Conservation (phyloP, 2,888 invertebrate genomes). For the Graphium colonna region DNA sequence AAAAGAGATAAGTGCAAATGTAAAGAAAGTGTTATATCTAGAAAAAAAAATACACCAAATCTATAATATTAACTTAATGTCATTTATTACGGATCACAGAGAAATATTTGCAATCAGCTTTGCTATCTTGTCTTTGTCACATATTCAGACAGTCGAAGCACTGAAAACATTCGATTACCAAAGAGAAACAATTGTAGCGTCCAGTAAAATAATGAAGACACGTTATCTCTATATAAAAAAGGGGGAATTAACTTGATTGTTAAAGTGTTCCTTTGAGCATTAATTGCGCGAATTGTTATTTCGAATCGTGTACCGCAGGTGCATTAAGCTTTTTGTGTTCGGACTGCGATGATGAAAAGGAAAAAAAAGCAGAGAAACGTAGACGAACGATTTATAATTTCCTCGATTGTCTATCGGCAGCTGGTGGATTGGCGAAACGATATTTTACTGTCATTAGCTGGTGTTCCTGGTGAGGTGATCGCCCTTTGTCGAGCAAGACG, state of each 20-base stretch:
- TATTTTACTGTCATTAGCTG: slow-evolving; percentile 54
- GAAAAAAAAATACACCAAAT: too few species aligned
- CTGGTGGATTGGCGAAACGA: slow-evolving; percentile 43
- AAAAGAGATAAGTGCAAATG: too few species aligned
- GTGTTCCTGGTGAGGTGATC: slow-evolving; percentile 27
- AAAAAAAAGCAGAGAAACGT: background rate
- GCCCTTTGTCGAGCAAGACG: slow-evolving; percentile 50
- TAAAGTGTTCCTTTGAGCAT: slow-evolving; percentile 9
- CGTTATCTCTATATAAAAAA: slow-evolving; percentile 4
- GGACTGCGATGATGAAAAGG: background rate
- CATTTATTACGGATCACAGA: too few species aligned
- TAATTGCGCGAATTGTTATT: slow-evolving; percentile 13
- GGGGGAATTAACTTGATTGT: slow-evolving; percentile 12
- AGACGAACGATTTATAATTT: slow-evolving; percentile 25
- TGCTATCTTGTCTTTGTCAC: too few species aligned
- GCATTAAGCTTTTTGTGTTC: slow-evolving; percentile 21
- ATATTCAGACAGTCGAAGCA: too few species aligned
- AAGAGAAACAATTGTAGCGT: too few species aligned
- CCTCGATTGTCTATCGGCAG: slow-evolving; percentile 33
- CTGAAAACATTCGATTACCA: too few species aligned
- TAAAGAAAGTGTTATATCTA: too few species aligned
- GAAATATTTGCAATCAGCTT: too few species aligned
- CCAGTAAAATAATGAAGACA: slow-evolving; percentile 23
- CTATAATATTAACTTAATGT: too few species aligned
- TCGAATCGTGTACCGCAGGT: slow-evolving; percentile 21